Evolutionary conservation across 1,140 invertebrate genomes (phyloP), one percentile per base, ranked within the genome.

Genomic region (Drosophila pseudoananassae): DNA sequence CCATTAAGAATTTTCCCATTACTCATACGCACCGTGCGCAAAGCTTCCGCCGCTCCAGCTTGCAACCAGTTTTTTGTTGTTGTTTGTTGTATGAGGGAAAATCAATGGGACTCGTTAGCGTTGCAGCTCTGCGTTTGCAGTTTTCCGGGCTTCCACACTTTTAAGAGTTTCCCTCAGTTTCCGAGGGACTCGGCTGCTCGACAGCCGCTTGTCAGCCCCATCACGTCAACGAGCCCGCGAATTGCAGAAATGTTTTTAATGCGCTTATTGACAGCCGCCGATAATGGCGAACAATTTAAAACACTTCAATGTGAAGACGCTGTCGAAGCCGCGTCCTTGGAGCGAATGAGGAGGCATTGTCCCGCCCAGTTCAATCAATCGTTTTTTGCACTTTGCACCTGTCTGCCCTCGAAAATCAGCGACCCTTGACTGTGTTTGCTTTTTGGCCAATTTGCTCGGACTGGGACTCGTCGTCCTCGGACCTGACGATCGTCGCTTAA

Each of bases 1-100:
- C 70, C 70, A 73, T 73, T 73, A 73, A 73, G 57, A 63, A 73
- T 75, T 65, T 74, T 74, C 52, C 51, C 71, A 75, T 75, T 75
- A 75, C 71, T 74, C 71, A 74, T 74, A 74, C 71, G 59, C 59
- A 43, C 40, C 65, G 51, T 69, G 65, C 64, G 49, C 65, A 36
- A 25, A 54, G 53, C 33, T 52, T 63, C 61, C 10, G 9, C 12
- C 29, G 15, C 23, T 20, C 7, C 14, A n/a, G 33, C 33, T 4
- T 36, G 33, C 10, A 36, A 36, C 33, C 33, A 36, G 1, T 36
- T n/a, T 25, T 45, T 52, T 15, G 29, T 29, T 38, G n/a, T 29
- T 20, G 17, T 69, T 40, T 49, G 33, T 40, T 49, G 33, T 43
- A 31, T 45, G 27, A 9, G 47, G 38, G 5, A 65, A 74, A 65